Evolutionary conservation across 2,888 invertebrate genomes (phyloP).

Genomic region (Platycnemis pennipes): DNA sequence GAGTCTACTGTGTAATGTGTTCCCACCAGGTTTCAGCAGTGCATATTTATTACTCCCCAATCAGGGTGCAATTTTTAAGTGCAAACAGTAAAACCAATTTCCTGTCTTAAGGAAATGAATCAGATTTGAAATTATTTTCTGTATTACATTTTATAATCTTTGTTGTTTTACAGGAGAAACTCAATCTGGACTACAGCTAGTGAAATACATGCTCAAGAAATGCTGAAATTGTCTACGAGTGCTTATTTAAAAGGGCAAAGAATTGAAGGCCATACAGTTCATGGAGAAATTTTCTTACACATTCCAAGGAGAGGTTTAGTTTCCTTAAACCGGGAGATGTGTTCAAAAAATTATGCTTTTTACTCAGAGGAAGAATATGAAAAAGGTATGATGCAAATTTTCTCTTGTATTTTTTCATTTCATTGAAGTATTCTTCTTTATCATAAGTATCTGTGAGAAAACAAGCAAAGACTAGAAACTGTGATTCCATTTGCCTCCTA

Average conservation of each 20-base stretch:
- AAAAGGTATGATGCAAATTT: background rate
- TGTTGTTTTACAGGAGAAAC: background rate
- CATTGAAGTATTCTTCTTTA: too few species aligned
- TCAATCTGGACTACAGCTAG: constrained; percentile 9
- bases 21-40: too few species aligned
- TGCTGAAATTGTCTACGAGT: background rate
- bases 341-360: constrained; percentile 2
- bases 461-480: too few species aligned
- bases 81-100: too few species aligned
- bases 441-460: too few species aligned
- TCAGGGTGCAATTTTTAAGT: too few species aligned
- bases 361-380: background rate
- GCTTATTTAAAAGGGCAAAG: background rate
- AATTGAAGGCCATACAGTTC: background rate
- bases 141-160: too few species aligned
- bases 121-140: too few species aligned
- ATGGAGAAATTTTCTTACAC: constrained; percentile 41
- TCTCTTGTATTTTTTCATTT: background rate
- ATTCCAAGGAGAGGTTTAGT: background rate
- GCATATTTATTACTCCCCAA: too few species aligned
- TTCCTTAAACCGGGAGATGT: background rate
- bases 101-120: too few species aligned
- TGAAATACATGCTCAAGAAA: constrained; percentile 1
- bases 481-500: too few species aligned
- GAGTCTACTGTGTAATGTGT: too few species aligned